Evolutionary conservation across 2,888 invertebrate genomes (phyloP).

Genomic region (Rhodophaea formosa): DNA sequence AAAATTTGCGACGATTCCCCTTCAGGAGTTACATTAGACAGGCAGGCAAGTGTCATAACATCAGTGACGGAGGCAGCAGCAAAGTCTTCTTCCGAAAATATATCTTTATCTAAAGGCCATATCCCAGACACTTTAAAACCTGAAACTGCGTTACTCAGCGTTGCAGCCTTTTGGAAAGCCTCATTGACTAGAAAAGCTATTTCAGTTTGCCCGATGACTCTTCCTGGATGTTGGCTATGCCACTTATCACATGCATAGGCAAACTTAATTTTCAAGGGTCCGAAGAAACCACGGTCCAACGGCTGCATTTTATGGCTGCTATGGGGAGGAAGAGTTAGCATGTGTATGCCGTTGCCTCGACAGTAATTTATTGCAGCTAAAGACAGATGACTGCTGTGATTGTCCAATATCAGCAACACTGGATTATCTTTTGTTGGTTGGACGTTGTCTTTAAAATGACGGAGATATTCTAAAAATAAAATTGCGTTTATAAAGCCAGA

Average conservation of each 20-base stretch:
- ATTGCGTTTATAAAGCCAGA: not conserved
- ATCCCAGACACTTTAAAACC: not conserved
- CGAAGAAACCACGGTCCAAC: not conserved
- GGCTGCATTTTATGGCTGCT: not conserved
- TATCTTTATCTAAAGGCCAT: not conserved
- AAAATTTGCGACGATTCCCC: too few relatives aligned
- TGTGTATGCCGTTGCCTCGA: not conserved
- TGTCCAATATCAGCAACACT: not conserved
- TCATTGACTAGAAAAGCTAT: not conserved
- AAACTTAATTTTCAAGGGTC: not conserved
- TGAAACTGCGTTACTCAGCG: not conserved
- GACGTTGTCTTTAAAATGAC: not conserved
- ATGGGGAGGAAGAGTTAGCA: not conserved
- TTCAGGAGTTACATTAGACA: too few relatives aligned
- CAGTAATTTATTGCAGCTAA: not conserved
- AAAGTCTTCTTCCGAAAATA: not conserved
- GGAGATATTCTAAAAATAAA: not conserved
- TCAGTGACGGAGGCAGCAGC: too few relatives aligned
- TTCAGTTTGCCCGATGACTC: too few relatives aligned
- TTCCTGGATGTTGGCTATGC: not conserved
- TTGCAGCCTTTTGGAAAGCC: not conserved
- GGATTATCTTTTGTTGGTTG: not conserved
- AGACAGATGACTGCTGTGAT: not conserved
- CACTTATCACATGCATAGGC: not conserved
- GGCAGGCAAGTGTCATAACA: too few relatives aligned